A percentile compares a stretch with the other conserved stretches of the same genome.
Conservation (phyloP, 2,888 invertebrate genomes). For the Masnerella sp. region DNA sequence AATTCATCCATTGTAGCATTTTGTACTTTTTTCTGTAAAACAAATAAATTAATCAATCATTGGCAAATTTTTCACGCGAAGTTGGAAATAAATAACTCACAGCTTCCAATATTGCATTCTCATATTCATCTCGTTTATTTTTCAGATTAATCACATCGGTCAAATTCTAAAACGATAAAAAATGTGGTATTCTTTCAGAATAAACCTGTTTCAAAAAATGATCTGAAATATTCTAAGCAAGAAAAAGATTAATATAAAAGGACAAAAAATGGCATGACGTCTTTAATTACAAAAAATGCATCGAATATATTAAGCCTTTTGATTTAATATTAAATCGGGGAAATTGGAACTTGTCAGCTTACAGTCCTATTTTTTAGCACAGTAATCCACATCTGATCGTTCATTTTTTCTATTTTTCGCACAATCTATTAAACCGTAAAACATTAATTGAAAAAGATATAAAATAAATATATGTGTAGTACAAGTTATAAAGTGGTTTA, state of each 20-base stretch:
- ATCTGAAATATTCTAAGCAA: no score
- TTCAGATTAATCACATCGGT: slow-evolving; percentile 68
- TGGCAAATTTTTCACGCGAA: slow-evolving; percentile 17
- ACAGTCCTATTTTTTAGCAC: slow-evolving; percentile 70
- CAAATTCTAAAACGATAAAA: slow-evolving; percentile 66
- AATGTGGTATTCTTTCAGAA: neutral
- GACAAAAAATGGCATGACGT: no score
- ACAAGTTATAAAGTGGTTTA: slow-evolving; percentile 60
- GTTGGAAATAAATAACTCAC: slow-evolving; percentile 63
- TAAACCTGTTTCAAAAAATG: neutral
- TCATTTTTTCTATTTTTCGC: slow-evolving; percentile 68
- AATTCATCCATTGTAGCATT: slow-evolving; percentile 66
- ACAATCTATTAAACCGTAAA: slow-evolving; percentile 66
- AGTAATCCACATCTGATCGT: slow-evolving; percentile 66
- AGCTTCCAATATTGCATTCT: slow-evolving; percentile 70
- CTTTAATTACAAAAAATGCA: no score
- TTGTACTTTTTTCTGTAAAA: slow-evolving; percentile 69
- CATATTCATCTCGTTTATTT: slow-evolving; percentile 71
- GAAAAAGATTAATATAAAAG: no score
- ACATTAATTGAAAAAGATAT: slow-evolving; percentile 20
- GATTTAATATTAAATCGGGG: slow-evolving; percentile 10
- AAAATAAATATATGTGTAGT: slow-evolving; percentile 22
- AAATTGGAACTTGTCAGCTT: slow-evolving; percentile 27
- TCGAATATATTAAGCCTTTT: no score
- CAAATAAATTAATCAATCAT: slow-evolving; percentile 21